Percentiles rank a stretch among this genome's conserved stretches.
Conservation (phyloP, 2,113 vertebrate genomes). For the Microcebus griseorufus region DNA sequence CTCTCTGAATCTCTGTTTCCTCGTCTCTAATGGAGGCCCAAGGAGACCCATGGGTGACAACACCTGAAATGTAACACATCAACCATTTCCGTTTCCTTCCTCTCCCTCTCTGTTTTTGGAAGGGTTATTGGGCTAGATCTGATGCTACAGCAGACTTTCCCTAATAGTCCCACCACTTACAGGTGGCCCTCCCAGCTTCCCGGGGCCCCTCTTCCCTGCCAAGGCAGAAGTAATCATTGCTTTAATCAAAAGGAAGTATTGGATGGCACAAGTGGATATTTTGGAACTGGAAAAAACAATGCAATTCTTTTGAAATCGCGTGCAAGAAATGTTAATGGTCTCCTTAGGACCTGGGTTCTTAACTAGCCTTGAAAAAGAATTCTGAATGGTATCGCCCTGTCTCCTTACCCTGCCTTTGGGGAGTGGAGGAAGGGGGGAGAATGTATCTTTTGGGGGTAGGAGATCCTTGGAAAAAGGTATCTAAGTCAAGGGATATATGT, state of each 20-base stretch:
- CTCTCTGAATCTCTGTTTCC: neutral
- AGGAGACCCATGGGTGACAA: neutral
- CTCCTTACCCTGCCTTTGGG: neutral
- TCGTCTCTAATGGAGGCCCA: neutral
- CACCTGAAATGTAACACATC: neutral
- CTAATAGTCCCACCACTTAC: neutral
- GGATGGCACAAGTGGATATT: neutral
- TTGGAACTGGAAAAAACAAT: neutral
- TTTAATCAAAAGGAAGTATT: neutral
- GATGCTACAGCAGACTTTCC: neutral
- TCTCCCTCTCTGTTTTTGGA: neutral
- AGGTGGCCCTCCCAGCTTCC: neutral
- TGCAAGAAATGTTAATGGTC: neutral
- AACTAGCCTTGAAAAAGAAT: neutral
- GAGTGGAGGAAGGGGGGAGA: rapidly evolving
- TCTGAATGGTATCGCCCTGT: neutral
- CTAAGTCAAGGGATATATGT: neutral
- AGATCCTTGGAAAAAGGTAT: neutral
- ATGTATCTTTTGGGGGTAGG: neutral
- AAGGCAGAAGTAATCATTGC: neutral
- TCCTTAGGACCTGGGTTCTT: neutral
- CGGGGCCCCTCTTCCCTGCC: neutral
- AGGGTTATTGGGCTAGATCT: neutral
- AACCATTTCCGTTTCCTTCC: neutral
- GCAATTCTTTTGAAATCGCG: neutral